A percentile compares a stretch with the other conserved stretches of the same genome.
phyloP scores from a whole-genome alignment of 1,140 invertebrate genomes.

The Nephotettix cincticeps region DNA sequence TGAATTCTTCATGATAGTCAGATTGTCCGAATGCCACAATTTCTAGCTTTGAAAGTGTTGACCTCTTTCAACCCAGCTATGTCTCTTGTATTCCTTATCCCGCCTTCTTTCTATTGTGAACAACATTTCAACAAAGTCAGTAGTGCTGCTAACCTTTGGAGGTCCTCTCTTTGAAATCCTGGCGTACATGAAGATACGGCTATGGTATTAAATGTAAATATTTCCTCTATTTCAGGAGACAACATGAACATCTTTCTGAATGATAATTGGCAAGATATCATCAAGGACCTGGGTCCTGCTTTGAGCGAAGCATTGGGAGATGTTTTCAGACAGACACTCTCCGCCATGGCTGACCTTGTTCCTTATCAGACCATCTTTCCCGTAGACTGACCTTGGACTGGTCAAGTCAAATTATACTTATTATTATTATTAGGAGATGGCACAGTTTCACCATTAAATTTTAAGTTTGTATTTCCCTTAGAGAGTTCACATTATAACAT shows the following conservation, averaged over 20 bases:
- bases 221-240: slow-evolving; percentile 42
- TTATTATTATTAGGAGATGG: neutral
- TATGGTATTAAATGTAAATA: too few species aligned
- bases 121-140: too few species aligned
- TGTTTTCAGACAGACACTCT: slow-evolving; percentile 49
- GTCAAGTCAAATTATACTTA: neutral
- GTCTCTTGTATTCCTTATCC: too few species aligned
- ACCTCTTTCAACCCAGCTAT: too few species aligned
- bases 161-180: too few species aligned
- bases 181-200: too few species aligned
- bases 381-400: neutral
- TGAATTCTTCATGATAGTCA: too few species aligned
- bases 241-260: slow-evolving; percentile 46
- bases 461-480: neutral
- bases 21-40: too few species aligned
- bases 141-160: too few species aligned
- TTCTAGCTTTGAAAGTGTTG: too few species aligned
- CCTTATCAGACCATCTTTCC: slow-evolving; percentile 51
- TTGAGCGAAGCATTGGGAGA: slow-evolving; percentile 43
- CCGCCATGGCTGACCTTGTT: slow-evolving; percentile 48
- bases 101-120: too few species aligned
- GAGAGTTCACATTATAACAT: neutral
- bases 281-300: slow-evolving; percentile 42
- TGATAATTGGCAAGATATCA: slow-evolving; percentile 45
- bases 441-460: neutral